Evolutionary conservation across 1,140 invertebrate genomes (phyloP), one percentile per base, ranked within the genome.

Genomic region (Holcopasites calliopsidis): DNA sequence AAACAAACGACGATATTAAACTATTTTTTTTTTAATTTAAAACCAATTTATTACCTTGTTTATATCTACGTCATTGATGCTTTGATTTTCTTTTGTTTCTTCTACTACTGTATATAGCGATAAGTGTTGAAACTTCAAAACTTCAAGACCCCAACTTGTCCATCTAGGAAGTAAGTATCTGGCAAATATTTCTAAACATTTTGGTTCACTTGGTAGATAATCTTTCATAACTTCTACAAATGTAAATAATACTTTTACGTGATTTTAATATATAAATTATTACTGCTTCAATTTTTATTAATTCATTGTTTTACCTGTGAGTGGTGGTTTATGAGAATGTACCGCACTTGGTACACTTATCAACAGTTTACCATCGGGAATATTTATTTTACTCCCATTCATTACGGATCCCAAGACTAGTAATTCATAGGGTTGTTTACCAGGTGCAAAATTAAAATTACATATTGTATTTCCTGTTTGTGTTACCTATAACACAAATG

Each of bases 301-400:
- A 10, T 35, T 13, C 21, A 38, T 72, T 82, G 74, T 70, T 58
- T 74, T 89, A 93, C 93, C 92, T 82, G 90, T 81, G 40, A 97
- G 85, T 7, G 96, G 95, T 61, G 97, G 97, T 91, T 99, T 99
- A 85, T 98, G 97, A 11, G 97, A 98, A 92, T 98, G 97, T 58
- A 98, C 91, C 35, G 95, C 95, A 92, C 96, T 98, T 1, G 98
- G 97, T n/a, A 98, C 91, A 90, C 97, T 98, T 16, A 96, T 87
- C 58, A 98, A 88, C 28, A 97, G 80, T 90, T 94, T 94, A 13
- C 92, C 90, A 82, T 93, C 87, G 35, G 90, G 93, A 83, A 93
- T 88, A 58, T 86, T 84, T 50, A 79, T 50, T 8, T 89, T 47
- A 66, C 85, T 79, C 35, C 91, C 83, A 21, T 66, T 55, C 61